Conservation (phyloP, 37 sponge, comb jelly and placozoan species). For the Halichondria panicea region DNA sequence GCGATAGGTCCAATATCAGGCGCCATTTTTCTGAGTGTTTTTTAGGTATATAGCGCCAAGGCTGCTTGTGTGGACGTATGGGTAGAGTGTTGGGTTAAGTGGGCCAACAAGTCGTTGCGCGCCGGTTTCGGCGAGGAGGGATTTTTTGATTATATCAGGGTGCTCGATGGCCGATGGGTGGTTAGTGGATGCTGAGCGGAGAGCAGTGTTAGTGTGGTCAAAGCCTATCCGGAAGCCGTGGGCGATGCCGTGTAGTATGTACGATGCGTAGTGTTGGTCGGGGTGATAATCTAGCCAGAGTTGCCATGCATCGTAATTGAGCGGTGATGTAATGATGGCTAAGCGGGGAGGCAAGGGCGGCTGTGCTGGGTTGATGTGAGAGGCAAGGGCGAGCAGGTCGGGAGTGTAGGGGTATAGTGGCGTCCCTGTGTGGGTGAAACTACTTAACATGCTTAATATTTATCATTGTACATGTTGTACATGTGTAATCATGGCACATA, state of each 20-base stretch:
- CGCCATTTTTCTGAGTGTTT: not conserved
- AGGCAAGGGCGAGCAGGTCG: not conserved
- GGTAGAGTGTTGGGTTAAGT: not conserved
- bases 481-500: too few relatives aligned
- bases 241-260: not conserved
- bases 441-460: too few relatives aligned
- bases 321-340: not conserved
- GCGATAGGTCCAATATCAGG: not conserved
- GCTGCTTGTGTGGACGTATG: not conserved
- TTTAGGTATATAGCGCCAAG: not conserved
- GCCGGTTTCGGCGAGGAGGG: not conserved
- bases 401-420: too few relatives aligned
- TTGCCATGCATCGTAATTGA: not conserved
- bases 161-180: slow-evolving; percentile 2
- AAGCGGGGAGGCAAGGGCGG: not conserved
- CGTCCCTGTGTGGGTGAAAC: too few relatives aligned
- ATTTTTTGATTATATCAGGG: not conserved
- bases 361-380: not conserved
- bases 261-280: not conserved
- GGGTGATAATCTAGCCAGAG: not conserved
- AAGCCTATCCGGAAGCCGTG: slow-evolving; percentile 11
- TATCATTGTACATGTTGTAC: too few relatives aligned
- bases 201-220: not conserved
- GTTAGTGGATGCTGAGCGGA: not conserved
- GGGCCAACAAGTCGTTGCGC: not conserved